A percentile compares a stretch with the other conserved stretches of the same genome.
phyloP scores from a whole-genome alignment of 2,113 vertebrate species.

The Grantiella picta region DNA sequence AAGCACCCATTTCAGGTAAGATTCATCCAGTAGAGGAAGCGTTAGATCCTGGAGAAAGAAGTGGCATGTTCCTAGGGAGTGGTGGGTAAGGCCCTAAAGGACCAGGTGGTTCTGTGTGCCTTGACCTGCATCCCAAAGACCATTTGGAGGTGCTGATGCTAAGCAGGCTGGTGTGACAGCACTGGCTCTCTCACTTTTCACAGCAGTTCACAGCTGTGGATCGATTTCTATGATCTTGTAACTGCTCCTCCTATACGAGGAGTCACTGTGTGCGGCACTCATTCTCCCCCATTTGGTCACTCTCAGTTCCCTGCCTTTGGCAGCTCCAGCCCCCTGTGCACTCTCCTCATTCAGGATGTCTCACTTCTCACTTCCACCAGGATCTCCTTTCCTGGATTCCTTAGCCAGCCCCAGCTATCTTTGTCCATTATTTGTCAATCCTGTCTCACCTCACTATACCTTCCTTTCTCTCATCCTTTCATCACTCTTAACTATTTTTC shows the following conservation, averaged over 20 bases:
- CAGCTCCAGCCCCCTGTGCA: neutral
- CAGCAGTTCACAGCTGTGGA: neutral
- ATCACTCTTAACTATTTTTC: neutral
- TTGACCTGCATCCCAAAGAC: neutral
- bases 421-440: neutral
- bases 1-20: neutral
- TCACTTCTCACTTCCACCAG: neutral
- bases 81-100: neutral
- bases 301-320: neutral
- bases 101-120: fast-evolving
- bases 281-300: neutral
- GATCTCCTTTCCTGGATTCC: neutral
- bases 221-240: neutral
- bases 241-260: fast-evolving
- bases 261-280: neutral
- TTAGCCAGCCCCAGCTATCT: neutral
- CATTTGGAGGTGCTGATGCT: neutral
- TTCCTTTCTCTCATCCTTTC: neutral
- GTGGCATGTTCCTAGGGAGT: neutral
- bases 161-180: neutral
- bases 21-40: neutral
- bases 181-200: neutral
- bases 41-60: neutral
- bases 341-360: neutral
- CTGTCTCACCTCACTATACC: neutral